A percentile compares a stretch with the other conserved stretches of the same genome.
Conservation (phyloP, 2,797 vertebrate genomes). For the Sebastes trivittatus region DNA sequence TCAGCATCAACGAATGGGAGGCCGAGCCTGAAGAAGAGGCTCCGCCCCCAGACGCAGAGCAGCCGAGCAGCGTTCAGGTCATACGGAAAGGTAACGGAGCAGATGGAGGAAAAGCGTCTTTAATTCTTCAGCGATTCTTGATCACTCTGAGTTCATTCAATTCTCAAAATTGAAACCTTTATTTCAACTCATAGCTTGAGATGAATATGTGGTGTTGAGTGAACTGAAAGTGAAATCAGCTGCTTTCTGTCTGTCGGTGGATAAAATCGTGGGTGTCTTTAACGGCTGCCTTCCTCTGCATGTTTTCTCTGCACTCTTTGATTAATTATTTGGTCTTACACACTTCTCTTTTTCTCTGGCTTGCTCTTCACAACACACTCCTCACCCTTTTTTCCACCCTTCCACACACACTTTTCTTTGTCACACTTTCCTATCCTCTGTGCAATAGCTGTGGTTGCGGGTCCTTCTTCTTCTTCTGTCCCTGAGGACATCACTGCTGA, state of each 20-base stretch:
- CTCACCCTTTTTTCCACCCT: neutral
- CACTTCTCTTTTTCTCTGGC: neutral
- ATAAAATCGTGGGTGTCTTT: neutral
- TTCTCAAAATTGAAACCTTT: neutral
- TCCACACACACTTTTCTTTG: slow-evolving; percentile 19
- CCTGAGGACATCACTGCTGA: slow-evolving; percentile 79
- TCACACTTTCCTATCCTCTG: slow-evolving; percentile 66
- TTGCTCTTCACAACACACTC: neutral
- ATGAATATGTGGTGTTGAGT: neutral
- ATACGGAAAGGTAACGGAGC: slow-evolving; percentile 79
- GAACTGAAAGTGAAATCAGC: neutral
- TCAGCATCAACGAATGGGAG: slow-evolving; percentile 50
- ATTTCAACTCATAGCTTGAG: fast-evolving
- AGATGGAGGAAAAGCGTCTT: fast-evolving
- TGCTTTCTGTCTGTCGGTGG: neutral
- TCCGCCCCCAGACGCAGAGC: slow-evolving; percentile 25
- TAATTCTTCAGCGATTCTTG: neutral
- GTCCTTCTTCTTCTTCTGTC: slow-evolving; percentile 81
- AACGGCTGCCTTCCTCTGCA: slow-evolving; percentile 58
- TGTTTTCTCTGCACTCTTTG: slow-evolving; percentile 59
- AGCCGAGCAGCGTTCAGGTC: slow-evolving; percentile 56
- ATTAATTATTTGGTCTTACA: slow-evolving; percentile 50
- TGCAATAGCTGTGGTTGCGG: slow-evolving; percentile 83
- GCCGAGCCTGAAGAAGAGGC: slow-evolving; percentile 43
- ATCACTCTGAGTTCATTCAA: neutral